phyloP scores from a whole-genome alignment of 2,888 invertebrate species.

The Schizaphis graminum region DNA sequence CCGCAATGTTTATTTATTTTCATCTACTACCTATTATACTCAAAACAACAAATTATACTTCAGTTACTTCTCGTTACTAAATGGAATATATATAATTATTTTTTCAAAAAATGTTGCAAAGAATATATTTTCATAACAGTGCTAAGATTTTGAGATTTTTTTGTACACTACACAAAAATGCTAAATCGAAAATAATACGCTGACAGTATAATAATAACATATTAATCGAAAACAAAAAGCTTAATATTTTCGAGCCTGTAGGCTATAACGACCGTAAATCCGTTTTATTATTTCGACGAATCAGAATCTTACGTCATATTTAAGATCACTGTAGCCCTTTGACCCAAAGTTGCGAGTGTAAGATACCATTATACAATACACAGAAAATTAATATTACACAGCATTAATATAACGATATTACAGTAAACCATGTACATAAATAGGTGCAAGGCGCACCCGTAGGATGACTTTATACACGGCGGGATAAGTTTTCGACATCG shows the following conservation, averaged over 20 bases:
- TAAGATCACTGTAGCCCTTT: not conserved
- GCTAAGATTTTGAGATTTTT: not conserved
- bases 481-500: not conserved
- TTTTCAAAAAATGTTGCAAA: not conserved
- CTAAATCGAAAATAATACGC: not conserved
- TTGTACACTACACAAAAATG: not conserved
- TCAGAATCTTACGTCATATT: not conserved
- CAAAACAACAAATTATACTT: not conserved
- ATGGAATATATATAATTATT: not conserved
- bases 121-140: not conserved
- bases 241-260: not conserved
- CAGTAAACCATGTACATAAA: not conserved
- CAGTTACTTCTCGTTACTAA: not conserved
- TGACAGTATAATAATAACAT: not conserved
- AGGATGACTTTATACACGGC: not conserved
- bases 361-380: too few relatives aligned
- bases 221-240: not conserved
- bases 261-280: not conserved
- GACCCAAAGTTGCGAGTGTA: too few relatives aligned
- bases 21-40: too few relatives aligned
- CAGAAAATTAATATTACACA: not conserved
- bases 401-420: not conserved
- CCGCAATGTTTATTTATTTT: not conserved
- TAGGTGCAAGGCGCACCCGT: not conserved
- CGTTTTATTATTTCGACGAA: not conserved